Percentiles rank a stretch among this genome's conserved stretches.
Evolutionary conservation across 2,113 vertebrate genomes (phyloP).

Genomic region (Embiotoca jacksoni): DNA sequence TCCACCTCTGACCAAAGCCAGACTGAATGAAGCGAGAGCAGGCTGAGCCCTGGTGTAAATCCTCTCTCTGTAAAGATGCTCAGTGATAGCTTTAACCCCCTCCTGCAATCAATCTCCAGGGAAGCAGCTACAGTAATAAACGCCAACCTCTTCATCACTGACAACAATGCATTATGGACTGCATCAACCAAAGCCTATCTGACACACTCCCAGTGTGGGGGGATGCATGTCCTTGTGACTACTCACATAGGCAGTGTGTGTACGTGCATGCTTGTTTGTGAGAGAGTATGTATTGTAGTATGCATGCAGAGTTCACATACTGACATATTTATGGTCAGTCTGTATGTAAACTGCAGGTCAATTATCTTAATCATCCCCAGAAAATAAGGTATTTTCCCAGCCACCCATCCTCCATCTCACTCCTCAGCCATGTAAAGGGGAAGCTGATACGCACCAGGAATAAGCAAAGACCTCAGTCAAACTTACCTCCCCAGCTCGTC

Average conservation of each 20-base stretch:
- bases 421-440: neutral
- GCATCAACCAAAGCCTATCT: constrained; percentile 57
- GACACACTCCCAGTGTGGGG: constrained; percentile 21
- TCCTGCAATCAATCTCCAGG: constrained; percentile 23
- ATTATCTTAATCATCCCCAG: too few relatives aligned
- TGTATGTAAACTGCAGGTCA: too few relatives aligned
- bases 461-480: neutral
- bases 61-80: neutral
- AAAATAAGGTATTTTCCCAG: neutral
- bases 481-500: constrained; percentile 95
- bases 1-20: constrained; percentile 21
- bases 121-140: constrained; percentile 24
- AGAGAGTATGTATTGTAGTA: neutral
- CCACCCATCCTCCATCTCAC: neutral
- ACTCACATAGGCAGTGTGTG: neutral
- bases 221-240: constrained; percentile 4
- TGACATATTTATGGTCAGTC: too few relatives aligned
- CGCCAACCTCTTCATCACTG: constrained; percentile 61
- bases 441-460: constrained; percentile 28
- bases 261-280: neutral
- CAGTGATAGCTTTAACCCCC: neutral
- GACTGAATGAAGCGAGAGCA: constrained; percentile 2
- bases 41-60: constrained; percentile 17
- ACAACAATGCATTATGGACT: constrained; percentile 46
- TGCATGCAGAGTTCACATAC: neutral